A percentile compares a stretch with the other conserved stretches of the same genome.
phyloP scores from a whole-genome alignment of 2,888 invertebrate genomes.

The Mesoligia furuncula region DNA sequence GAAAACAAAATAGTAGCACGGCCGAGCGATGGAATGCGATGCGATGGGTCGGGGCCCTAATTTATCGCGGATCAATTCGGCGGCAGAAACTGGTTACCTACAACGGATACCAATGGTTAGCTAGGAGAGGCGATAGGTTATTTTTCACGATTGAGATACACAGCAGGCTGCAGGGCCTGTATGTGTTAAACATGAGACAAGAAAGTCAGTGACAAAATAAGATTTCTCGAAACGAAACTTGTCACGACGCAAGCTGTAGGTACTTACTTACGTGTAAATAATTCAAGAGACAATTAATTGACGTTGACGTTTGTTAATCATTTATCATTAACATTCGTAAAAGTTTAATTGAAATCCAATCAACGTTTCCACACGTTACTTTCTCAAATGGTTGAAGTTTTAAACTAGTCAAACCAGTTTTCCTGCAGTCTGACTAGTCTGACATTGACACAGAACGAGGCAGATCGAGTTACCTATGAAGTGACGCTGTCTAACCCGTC shows the following conservation, averaged over 20 bases:
- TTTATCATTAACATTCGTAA: slow-evolving; percentile 8
- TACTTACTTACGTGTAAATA: neutral
- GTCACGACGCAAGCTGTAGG: neutral
- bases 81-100: no score
- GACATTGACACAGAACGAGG: slow-evolving; percentile 47
- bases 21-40: no score
- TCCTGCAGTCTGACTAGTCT: neutral
- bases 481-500: slow-evolving; percentile 31
- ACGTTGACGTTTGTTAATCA: neutral
- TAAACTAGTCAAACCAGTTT: slow-evolving; percentile 20
- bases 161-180: no score
- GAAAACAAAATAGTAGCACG: no score
- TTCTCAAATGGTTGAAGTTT: slow-evolving; percentile 20
- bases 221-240: slow-evolving; percentile 4
- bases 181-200: no score
- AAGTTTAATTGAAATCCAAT: slow-evolving; percentile 25
- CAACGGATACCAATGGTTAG: neutral
- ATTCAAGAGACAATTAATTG: slow-evolving; percentile 9
- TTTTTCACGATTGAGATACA: neutral
- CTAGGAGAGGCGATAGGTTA: neutral
- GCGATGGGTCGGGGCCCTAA: no score
- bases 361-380: slow-evolving; percentile 16
- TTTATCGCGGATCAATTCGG: no score
- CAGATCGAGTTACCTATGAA: slow-evolving; percentile 44
- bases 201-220: neutral